Evolutionary conservation across 2,113 vertebrate species (phyloP).

Genomic region (Climacteris rufus): DNA sequence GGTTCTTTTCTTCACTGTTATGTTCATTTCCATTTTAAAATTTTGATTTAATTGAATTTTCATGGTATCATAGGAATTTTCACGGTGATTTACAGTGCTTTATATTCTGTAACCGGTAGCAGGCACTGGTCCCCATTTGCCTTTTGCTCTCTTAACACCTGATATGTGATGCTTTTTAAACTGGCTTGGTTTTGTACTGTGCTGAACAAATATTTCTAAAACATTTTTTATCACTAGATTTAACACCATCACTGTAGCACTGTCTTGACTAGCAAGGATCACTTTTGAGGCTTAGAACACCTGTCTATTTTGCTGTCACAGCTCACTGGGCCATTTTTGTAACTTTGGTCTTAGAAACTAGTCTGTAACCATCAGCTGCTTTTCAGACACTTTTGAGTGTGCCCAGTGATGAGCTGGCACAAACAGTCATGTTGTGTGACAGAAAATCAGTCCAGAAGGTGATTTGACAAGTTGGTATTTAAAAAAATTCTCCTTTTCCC

Average conservation of each 20-base stretch:
- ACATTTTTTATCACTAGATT: neutral
- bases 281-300: neutral
- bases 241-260: neutral
- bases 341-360: neutral
- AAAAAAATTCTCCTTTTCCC: neutral
- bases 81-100: neutral
- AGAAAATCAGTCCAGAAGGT: neutral
- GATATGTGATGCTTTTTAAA: neutral
- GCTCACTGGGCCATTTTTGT: neutral
- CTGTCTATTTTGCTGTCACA: neutral
- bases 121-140: neutral
- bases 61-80: neutral
- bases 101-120: neutral
- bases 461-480: neutral
- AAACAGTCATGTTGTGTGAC: neutral
- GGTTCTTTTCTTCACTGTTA: neutral
- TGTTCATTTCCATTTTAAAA: neutral
- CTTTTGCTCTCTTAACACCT: neutral
- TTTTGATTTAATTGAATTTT: neutral
- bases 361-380: neutral
- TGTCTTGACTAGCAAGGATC: neutral
- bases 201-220: neutral
- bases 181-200: neutral
- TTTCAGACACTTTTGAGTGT: neutral
- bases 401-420: neutral